Evolutionary conservation across 2,113 vertebrate genomes (phyloP).

Genomic region (Cheilinus undulatus): DNA sequence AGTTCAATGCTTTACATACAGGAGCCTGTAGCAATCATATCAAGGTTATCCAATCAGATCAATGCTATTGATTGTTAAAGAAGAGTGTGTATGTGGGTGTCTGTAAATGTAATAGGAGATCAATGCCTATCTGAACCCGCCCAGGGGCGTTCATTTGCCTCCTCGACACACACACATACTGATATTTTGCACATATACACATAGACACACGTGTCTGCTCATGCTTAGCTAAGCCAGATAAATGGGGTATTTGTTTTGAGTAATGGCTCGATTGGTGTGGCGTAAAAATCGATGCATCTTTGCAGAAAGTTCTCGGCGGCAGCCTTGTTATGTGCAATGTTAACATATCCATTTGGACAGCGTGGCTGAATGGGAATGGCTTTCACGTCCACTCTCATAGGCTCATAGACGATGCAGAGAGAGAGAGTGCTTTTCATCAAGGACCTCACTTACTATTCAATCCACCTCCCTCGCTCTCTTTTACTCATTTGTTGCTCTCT

Average conservation of each 20-base stretch:
- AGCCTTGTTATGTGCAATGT: conserved; percentile 72
- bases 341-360: conserved; percentile 79
- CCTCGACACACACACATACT: conserved; percentile 27
- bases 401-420: conserved; percentile 55
- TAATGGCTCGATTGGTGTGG: conserved; percentile 80
- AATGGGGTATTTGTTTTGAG: conserved; percentile 84
- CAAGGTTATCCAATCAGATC: conserved; percentile 64
- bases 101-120: conserved; percentile 72
- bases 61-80: conserved; percentile 51
- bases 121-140: conserved; percentile 68
- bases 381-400: conserved; percentile 67
- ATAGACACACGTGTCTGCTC: conserved; percentile 42
- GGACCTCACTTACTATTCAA: conserved; percentile 70
- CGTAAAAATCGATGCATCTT: conserved; percentile 79
- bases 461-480: conserved; percentile 52
- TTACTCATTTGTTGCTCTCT: conserved; percentile 48
- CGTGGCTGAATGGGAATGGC: conserved; percentile 60
- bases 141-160: conserved; percentile 69
- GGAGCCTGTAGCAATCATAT: conserved; percentile 32
- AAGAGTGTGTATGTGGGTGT: conserved; percentile 43
- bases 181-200: neutral
- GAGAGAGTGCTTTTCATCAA: conserved; percentile 75
- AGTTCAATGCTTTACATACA: conserved; percentile 35
- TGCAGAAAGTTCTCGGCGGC: conserved; percentile 71
- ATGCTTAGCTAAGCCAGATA: conserved; percentile 77